Base-by-base conservation (phyloP, 2,797 vertebrate species). In the Iguana delicatissima region DNA sequence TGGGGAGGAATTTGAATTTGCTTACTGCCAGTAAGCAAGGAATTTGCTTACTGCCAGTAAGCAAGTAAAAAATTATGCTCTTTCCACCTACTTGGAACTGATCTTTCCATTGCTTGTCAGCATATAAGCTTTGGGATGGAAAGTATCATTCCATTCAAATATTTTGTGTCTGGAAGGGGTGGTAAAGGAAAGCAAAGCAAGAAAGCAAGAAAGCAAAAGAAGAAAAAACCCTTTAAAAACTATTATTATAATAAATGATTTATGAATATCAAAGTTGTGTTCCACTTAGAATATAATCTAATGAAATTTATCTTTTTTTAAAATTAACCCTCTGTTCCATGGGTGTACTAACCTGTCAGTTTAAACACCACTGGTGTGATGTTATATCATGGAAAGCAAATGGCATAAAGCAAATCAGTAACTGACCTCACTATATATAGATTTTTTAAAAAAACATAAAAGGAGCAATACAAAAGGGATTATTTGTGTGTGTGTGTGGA, bases 371-470 rank as follows among this genome's bases (percentile, higher is more conserved):
- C 29, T 84, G 73, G 26, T n/a, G 59, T 79, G 73, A 87, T 59
- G 29, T 59, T 79, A 88, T 64, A 91, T 79, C 38, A 57, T 59
- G 84, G 59, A 79, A 72, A 50, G 35, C 76, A 81, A 91, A 79
- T 84, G 80, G 29, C 50, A 79, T 72, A 64, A 84, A 0, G 67
- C 29, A 67, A 76, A 88, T 26, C 24, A 52, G 84, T 69, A 88
- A 87, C 88, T 50, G 91, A 26, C 80, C 85, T 84, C 89, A 80
- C 32, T 86, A 35, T 73, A 77, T 83, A 0, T 46, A 46, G 3
- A 46, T 93, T 88, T 89, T 89, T 81, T 90, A 91, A 95, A 85
- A 55, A 80, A 84, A 87, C 91, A 83, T 76, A 62, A 84, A 64
- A 83, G 69, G 87, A 91, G 38, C 42, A 84, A 79, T 88, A 91